phyloP scores from a whole-genome alignment of 2,888 invertebrate genomes.

The Sthenelais limicola region DNA sequence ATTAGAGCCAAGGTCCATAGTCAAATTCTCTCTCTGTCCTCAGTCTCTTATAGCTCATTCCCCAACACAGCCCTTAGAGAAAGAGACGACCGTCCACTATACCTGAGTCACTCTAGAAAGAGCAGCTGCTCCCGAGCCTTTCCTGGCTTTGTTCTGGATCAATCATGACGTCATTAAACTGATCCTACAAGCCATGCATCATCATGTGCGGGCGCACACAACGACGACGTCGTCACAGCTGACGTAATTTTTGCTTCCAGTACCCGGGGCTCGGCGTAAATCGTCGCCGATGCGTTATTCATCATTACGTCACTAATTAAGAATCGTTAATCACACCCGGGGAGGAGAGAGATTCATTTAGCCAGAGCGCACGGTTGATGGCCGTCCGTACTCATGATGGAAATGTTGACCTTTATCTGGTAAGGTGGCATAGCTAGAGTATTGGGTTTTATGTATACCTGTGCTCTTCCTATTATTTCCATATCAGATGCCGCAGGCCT shows the following conservation, averaged over 20 bases:
- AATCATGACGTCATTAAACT: not conserved
- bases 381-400: slow-evolving; percentile 31
- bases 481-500: no score
- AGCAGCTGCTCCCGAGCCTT: no score
- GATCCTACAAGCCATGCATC: slow-evolving; percentile 24
- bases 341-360: slow-evolving; percentile 23
- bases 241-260: slow-evolving; percentile 24
- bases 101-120: not conserved
- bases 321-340: slow-evolving; percentile 22
- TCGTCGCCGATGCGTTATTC: slow-evolving; percentile 23
- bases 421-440: no score
- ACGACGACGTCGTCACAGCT: slow-evolving; percentile 11
- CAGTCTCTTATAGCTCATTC: no score
- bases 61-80: not conserved
- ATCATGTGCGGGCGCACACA: not conserved
- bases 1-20: no score
- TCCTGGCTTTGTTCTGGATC: no score
- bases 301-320: slow-evolving; percentile 39
- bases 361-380: slow-evolving; percentile 16
- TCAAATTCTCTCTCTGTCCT: no score
- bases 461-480: no score
- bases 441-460: no score
- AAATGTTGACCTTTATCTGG: slow-evolving; percentile 25
- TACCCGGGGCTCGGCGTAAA: no score
- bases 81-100: not conserved